phyloP scores from a whole-genome alignment of 2,888 invertebrate genomes.

The Ptilodon capucinus region DNA sequence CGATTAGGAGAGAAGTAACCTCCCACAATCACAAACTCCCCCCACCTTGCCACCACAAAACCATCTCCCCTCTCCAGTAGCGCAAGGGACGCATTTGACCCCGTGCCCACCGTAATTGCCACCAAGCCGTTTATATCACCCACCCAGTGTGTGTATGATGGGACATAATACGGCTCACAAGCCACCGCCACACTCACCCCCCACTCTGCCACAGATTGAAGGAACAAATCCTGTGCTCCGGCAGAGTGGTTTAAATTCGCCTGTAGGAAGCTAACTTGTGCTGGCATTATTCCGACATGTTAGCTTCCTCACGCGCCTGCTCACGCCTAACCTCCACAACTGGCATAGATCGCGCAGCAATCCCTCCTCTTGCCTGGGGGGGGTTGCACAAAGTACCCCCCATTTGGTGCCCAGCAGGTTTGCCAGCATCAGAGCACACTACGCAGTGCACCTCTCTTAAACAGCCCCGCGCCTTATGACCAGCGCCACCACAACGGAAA shows the following conservation, averaged over 20 bases:
- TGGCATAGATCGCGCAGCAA: not conserved
- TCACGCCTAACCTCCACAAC: not conserved
- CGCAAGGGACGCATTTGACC: constrained; percentile 4
- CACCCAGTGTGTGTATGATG: not conserved
- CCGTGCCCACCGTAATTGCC: not conserved
- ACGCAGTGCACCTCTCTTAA: not conserved
- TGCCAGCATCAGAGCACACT: not conserved
- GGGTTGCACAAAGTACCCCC: not conserved
- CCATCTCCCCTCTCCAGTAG: constrained; percentile 8
- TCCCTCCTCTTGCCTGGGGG: not conserved
- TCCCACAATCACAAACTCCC: constrained; percentile 7
- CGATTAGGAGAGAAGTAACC: constrained; percentile 27
- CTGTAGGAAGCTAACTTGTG: constrained; percentile 4
- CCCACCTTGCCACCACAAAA: constrained; percentile 6
- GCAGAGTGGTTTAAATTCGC: constrained; percentile 10
- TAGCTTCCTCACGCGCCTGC: not conserved
- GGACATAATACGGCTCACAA: constrained; percentile 2
- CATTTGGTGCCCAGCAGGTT: not conserved
- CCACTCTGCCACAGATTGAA: constrained; percentile 9
- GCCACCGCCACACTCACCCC: constrained; percentile 1
- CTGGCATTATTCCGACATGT: not conserved
- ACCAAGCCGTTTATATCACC: not conserved
- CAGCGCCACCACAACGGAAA: not conserved
- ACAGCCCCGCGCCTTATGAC: not conserved
- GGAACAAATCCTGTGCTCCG: constrained; percentile 6